Evolutionary conservation across 2,113 vertebrate genomes (phyloP), one percentile per base, ranked within the genome.

Genomic region (Serinus canaria): DNA sequence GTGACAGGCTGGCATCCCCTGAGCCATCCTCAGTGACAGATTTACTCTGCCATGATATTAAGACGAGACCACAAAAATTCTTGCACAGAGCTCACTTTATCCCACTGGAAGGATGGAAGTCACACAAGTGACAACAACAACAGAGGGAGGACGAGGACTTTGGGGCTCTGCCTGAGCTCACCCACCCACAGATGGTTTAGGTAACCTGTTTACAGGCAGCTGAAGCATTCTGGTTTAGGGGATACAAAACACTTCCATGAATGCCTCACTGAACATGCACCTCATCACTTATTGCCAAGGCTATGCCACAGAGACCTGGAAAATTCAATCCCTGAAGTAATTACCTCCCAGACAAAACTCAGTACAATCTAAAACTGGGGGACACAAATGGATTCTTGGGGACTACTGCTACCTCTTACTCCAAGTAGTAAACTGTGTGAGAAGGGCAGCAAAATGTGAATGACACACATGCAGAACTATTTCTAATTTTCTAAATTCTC

Each of bases 401-500:
- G 24, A 59, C 27, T 59, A 8, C 41, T 68, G 44, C 31, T 56
- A 68, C 43, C 28, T 78, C 31, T 75, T 62, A 78, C 23, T 87
- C 55, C 60, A 41, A 70, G 75, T 1, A 59, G 43, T 13, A 80
- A 85, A 46, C 50, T 33, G 47, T 67, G 27, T 4, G 24, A 86
- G 73, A 86, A 78, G 52, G 66, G 73, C 50, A 89, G 72, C 39
- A 85, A 88, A 90, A 81, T 15, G 46, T 41, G 33, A 89, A 78
- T 76, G 60, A 84, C 80, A 81, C 0, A 1, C 35, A 56, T 11
- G 31, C 41, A 59, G 31, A 95, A 89, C 80, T 91, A 90, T 82
- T 86, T 94, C 44, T 69, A 46, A 83, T 93, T 94, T 97, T 82
- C 53, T 76, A 19, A 44, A 60, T 96, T 94, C 90, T 53, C 89